These are phyloP conservation scores for Pyxicephalus adspersus DNA, from an alignment of 2,113 vertebrate genomes.

Conservation along the genomic window DNA sequence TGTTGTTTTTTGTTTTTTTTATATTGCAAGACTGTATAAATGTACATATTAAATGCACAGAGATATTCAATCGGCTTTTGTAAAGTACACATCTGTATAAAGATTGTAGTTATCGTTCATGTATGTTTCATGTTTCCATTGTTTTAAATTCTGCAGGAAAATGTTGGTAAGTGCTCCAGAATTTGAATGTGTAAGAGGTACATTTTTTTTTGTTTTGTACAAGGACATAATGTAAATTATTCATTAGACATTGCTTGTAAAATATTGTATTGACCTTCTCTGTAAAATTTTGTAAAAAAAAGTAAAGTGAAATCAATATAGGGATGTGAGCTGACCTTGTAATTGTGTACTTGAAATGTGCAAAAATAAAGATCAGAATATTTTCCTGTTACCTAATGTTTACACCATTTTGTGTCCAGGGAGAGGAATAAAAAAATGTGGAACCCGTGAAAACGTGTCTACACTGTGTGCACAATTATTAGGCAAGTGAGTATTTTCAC, in stretches of 20 bases:
- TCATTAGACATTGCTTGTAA: constrained; percentile 96
- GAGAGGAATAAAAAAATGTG: not conserved
- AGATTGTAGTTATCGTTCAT: constrained; percentile 79
- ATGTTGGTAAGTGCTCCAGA: constrained; percentile 78
- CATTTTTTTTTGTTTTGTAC: constrained; percentile 78
- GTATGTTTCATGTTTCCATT: constrained; percentile 80
- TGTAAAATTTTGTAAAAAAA: constrained; percentile 90
- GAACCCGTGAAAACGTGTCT: too few relatives aligned
- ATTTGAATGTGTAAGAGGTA: constrained; percentile 87
- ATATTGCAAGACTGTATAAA: constrained; percentile 74
- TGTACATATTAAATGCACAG: constrained; percentile 69
- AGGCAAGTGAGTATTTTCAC: too few relatives aligned
- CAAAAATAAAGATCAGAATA: constrained; percentile 92
- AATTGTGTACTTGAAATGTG: constrained; percentile 95
- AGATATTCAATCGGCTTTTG: constrained; percentile 77
- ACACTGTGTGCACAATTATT: too few relatives aligned
- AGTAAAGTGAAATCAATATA: constrained; percentile 80
- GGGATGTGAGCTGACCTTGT: constrained; percentile 91
- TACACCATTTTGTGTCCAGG: constrained; percentile 70
- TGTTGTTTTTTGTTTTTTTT: constrained; percentile 1
- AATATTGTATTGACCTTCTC: constrained; percentile 87
- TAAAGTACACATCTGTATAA: constrained; percentile 80
- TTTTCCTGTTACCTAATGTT: constrained; percentile 84
- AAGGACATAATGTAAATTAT: constrained; percentile 96
- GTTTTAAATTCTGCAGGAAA: constrained; percentile 79